Evolutionary conservation across 2,888 invertebrate genomes (phyloP), one percentile per base, ranked within the genome.

Genomic region (Strigamia transsilvanica): DNA sequence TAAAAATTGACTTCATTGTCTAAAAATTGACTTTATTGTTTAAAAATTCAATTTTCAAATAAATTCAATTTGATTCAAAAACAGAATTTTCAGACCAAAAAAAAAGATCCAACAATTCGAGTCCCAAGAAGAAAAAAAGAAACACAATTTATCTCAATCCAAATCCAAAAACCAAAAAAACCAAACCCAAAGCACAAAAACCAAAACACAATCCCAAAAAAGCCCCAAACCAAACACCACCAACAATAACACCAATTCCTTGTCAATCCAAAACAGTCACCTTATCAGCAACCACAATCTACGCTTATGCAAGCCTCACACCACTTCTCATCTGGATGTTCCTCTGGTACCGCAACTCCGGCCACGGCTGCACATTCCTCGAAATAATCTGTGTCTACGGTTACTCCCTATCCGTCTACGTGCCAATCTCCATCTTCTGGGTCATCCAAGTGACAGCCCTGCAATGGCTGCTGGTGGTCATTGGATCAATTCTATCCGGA

Each of bases 351-450:
- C 87, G 87, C 21, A 82, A 84, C 73, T 84, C 82, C 32, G 82
- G 84, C 23, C 86, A 87, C 23, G 87, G 87, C 18, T 88, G 88
- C 84, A 87, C 93, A 23, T 90, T 96, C 87, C 90, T 98, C 85
- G 96, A 98, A 84, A 90, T 98, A 12, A 91, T 98, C 87, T 98
- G 97, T 88, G 91, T 98, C 12, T 99, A 98, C 87, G 99, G 98
- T 10, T 99, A 99, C 88, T 97, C 97, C 0, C 90, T 99, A 78
- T 92, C 96, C 42, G 94, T 98, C 86, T 99, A 96, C 89, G 92
- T 99, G 86, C 98, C 98, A 5, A 94, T 97, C 10, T 94, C 97
- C 2, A 73, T 98, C 84, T 89, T 98, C 61, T 98, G 97, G 96
- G 93, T 95, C 0, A 94, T 98, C 85, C 89, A 88, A 77, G 88